Base-by-base conservation (phyloP, 2,113 vertebrate species). In the Bos javanicus region DNA sequence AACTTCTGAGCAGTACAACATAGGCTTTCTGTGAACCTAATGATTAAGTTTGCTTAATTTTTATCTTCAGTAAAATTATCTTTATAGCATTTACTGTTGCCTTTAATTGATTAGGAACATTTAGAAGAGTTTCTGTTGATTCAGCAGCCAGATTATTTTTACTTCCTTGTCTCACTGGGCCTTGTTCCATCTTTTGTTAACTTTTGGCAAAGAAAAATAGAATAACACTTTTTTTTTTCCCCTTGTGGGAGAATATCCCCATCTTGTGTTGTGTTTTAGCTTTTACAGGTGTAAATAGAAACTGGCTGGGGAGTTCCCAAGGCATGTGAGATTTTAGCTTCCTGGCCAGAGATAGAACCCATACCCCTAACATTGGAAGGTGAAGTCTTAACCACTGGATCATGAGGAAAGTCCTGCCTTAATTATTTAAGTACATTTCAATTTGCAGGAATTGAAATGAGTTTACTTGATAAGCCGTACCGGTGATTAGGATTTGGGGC, bases 191-290 rank as follows among this genome's bases (percentile, higher is more conserved):
- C 14, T 95, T 60, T 86, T 60, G 23, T 62, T 87, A 90, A 87
- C 56, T 95, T 92, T 52, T 86, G 90, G 81, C 30, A 19, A 67
- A 94, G 81, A 62, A 59, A 95, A 87, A 85, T 59, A 43, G 48
- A 56, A 19, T 14, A 67, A n/a, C 28, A 21, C 2, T 15, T 28
- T 19, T 25, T 62, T n/a, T 17, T 81, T 59, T 71, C 43, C 54
- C 48, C 54, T 84, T 89, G 17, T 91, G n/a, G 80, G 74, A 95
- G 86, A 92, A 50, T 57, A 52, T 95, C 91, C 26, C 85, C 91
- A 86, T 91, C 95, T 97, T 96, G 48, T 52, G 12, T 91, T 57
- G 57, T 30, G 30, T 67, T 93, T 71, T 71, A 78, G 84, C 33
- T 56, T 78, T 56, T 48, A 1, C 7, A 50, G 50, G 12, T 56